Evolutionary conservation across 2,113 vertebrate genomes (phyloP), one percentile per base, ranked within the genome.

Genomic region (Nerophis ophidion): DNA sequence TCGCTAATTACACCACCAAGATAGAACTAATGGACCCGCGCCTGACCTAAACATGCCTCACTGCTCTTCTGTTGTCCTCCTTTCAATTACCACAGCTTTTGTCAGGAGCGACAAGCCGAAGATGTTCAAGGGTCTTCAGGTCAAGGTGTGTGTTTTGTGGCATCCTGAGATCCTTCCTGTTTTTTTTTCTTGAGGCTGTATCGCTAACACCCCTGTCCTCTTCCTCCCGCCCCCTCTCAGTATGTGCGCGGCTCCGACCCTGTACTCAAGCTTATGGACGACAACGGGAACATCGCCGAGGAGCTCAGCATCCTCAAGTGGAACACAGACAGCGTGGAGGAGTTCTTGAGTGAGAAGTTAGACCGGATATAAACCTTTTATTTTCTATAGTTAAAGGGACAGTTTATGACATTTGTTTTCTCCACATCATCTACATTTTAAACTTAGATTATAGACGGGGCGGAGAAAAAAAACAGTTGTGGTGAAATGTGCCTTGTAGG

Each of bases 311-410:
- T 99, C 89, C 92, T 96, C 84, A 99, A 98, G 75, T 99, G 97
- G 96, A 99, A 99, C 84, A 99, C 97, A 4, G 96, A 99, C 85
- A 99, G 97, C 0, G 97, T 99, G 35, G 97, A 99, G 84, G 97
- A 99, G 87, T 99, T 99, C 76, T 84, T 99, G 15, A 92, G 94
- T 76, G 97, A 99, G 83, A 99, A 99, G 76, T 81, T 99, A 75
- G 93, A 98, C 3, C 92, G 91, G 51, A 75, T 99, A 70, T 99
- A 98, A 89, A 81, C 7, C 13, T 15, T 15, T 15, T 42, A 33
- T 7, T 14, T 53, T 48, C 55, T 50, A 26, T 14, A 42, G 38
- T 61, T 42, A 19, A 65, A 42, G 4, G n/a, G 15, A 63, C 19
- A 3, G 7, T 60, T 77, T 45, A 34, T 34, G 15, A 53, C 2